A percentile compares a stretch with the other conserved stretches of the same genome.
Conservation (phyloP, 35 echinoderm and acorn worm species). For the Ophiothrix spiculata region DNA sequence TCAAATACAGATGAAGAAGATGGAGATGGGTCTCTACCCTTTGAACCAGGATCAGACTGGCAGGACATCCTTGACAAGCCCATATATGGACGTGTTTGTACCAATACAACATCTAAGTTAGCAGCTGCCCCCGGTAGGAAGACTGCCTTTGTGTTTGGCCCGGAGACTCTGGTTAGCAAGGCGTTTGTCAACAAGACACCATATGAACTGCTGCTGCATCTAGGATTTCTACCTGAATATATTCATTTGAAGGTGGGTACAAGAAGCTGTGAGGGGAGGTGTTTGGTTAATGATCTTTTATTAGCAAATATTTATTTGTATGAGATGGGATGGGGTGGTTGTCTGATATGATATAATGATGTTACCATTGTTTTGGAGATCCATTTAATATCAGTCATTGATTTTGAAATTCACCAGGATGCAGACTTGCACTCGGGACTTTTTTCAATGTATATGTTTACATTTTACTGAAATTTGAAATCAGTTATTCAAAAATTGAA, state of each 20-base stretch:
- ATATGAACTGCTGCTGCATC: conserved; percentile 62
- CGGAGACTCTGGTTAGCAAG: conserved; percentile 45
- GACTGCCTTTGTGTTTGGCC: conserved; percentile 81
- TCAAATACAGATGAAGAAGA: neutral
- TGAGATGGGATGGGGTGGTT: neutral
- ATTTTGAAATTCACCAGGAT: too few relatives aligned
- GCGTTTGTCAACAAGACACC: conserved; percentile 39
- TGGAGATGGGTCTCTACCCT: neutral
- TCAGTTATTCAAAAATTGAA: too few relatives aligned
- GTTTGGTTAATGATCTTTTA: neutral
- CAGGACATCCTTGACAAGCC: conserved; percentile 11
- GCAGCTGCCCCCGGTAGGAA: conserved; percentile 48
- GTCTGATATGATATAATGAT: neutral
- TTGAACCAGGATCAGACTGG: neutral
- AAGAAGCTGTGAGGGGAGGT: too few relatives aligned
- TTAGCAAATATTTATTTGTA: neutral
- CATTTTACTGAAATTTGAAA: too few relatives aligned
- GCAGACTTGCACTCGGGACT: too few relatives aligned
- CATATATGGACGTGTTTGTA: conserved; percentile 82
- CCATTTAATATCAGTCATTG: too few relatives aligned
- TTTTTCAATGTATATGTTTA: too few relatives aligned
- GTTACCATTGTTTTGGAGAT: too few relatives aligned
- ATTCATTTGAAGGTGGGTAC: conserved; percentile 76
- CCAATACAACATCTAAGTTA: conserved; percentile 38
- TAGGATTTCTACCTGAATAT: conserved; percentile 84